Base-by-base conservation (phyloP, 2,113 vertebrate genomes). In the Coregonus clupeaformis region DNA sequence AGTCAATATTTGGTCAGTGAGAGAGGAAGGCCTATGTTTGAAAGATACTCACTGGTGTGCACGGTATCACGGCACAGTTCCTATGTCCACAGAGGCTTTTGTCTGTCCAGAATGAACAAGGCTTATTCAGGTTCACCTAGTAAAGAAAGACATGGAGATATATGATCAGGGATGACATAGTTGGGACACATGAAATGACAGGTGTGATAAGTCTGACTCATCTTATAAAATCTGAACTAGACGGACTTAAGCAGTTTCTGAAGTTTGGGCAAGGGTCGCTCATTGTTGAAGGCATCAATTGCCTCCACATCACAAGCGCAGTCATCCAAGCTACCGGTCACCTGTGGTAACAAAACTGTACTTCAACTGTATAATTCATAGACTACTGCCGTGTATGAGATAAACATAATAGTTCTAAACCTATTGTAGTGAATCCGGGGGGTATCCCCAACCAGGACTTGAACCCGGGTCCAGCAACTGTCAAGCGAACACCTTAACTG, bases 211-310 rank as follows among this genome's bases (percentile, higher is more conserved):
- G 2, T 20, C 20, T 4, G 5, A 0, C 27, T 29, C 83, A 98
- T 96, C 95, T 98, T 95, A 81, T 98, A 98, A 84, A 98, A 98
- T 88, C 96, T 94, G 78, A 99, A 98, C 75, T 98, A 99, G 83
- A 97, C 94, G 0, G 93, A 94, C 85, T 95, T 82, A n/a, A n/a
- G n/a, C n/a, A n/a, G n/a, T n/a, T n/a, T n/a, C n/a, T n/a, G n/a
- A 32, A 98, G 88, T 75, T 94, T 93, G 60, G 95, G 94, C 68
- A 97, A 98, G 30, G 98, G 90, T 63, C 89, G 90, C 72, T 94
- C 69, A 85, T 98, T 98, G 93, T 98, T 98, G 88, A 97, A 97
- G 73, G 60, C 71, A 74, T 98, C 94, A 0, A 99, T 95, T 32
- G 96, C 97, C 89, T 98, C 97, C 18, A 98, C 93, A 63, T 99